These are phyloP conservation scores for Falco naumanni DNA, from an alignment of 2,797 vertebrate species.

Conservation along the genomic window DNA sequence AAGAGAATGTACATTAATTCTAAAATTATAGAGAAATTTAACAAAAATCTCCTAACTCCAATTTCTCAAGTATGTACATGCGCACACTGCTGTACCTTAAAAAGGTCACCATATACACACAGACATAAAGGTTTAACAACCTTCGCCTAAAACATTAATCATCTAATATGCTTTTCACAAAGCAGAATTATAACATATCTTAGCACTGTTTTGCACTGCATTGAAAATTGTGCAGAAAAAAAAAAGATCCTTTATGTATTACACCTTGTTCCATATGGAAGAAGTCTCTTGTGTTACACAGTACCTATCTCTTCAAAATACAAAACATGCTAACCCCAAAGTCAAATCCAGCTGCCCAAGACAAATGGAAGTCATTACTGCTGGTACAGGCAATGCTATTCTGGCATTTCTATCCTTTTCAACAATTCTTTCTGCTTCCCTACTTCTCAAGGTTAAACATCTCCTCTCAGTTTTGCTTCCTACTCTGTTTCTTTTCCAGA, in stretches of 20 bases:
- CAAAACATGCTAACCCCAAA: neutral
- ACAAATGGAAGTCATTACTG: neutral
- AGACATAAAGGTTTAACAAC: neutral
- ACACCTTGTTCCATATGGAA: neutral
- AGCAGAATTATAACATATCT: neutral
- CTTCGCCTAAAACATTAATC: neutral
- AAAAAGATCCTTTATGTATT: neutral
- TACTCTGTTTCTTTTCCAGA: neutral
- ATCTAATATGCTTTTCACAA: neutral
- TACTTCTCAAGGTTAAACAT: neutral
- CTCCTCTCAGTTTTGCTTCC: neutral
- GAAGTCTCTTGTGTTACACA: neutral
- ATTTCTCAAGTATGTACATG: neutral
- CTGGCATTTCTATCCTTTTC: neutral
- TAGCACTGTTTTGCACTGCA: neutral
- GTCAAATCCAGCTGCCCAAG: neutral
- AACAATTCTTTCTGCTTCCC: neutral
- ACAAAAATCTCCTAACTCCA: neutral
- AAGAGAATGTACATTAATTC: neutral
- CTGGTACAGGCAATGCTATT: neutral
- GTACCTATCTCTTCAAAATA: neutral
- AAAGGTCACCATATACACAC: neutral
- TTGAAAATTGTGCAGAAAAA: neutral
- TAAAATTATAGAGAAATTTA: neutral
- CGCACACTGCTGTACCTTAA: neutral